phyloP scores from a whole-genome alignment of 2,113 vertebrate genomes.

The Corythoichthys intestinalis region DNA sequence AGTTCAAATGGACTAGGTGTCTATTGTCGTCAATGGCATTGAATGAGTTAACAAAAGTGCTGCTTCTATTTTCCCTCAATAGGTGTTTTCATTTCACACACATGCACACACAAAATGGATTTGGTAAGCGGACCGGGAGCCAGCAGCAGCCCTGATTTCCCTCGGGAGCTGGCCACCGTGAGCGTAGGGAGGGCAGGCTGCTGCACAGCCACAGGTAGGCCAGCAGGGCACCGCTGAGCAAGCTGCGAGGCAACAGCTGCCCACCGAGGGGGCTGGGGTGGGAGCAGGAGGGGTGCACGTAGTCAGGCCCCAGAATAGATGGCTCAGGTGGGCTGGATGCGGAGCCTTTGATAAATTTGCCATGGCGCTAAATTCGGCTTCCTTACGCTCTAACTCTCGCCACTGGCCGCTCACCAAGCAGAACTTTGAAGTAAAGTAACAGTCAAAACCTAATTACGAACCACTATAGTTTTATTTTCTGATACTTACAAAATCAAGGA shows the following conservation, averaged over 20 bases:
- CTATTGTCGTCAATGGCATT: too few species aligned
- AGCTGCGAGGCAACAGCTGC: conserved; percentile 63
- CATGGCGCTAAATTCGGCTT: conserved; percentile 19
- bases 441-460: not conserved
- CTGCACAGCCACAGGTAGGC: conserved; percentile 65
- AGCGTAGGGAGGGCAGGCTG: conserved; percentile 42
- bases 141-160: conserved; percentile 57
- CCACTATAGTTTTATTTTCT: too few species aligned
- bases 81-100: conserved; percentile 1
- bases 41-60: too few species aligned
- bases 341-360: conserved; percentile 40
- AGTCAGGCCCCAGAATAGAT: conserved; percentile 24
- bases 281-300: not conserved
- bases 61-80: too few species aligned
- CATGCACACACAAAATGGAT: conserved; percentile 7
- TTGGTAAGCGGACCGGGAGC: conserved; percentile 48
- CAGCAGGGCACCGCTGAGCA: conserved; percentile 45
- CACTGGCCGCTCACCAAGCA: conserved; percentile 27
- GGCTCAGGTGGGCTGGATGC: conserved; percentile 64
- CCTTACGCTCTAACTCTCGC: conserved; percentile 42
- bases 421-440: not conserved
- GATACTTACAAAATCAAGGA: too few species aligned
- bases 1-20: too few species aligned
- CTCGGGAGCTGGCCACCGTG: conserved; percentile 44
- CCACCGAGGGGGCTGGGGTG: conserved; percentile 27